Evolutionary conservation across 1,140 invertebrate genomes (phyloP).

Genomic region (Lepidostoma basale): DNA sequence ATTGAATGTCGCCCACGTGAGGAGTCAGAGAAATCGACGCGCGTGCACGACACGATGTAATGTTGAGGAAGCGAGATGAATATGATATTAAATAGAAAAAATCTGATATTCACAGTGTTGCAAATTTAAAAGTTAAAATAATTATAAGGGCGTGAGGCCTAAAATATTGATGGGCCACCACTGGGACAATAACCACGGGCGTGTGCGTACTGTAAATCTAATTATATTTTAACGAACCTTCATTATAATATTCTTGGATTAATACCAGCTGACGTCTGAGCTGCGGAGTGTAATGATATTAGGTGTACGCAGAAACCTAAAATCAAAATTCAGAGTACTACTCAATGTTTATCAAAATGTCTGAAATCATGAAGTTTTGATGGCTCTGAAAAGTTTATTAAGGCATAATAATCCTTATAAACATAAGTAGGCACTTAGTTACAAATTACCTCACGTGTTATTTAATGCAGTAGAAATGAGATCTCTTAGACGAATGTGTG

Average conservation of each 20-base stretch:
- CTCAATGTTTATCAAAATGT: background rate
- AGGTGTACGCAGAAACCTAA: background rate
- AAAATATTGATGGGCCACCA: background rate
- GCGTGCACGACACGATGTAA: too few relatives aligned
- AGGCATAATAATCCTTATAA: background rate
- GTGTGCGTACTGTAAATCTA: background rate
- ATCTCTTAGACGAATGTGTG: too few relatives aligned
- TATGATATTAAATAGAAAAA: too few relatives aligned
- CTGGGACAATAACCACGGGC: background rate
- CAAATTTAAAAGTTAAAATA: too few relatives aligned
- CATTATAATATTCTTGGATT: background rate
- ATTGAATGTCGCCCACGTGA: too few relatives aligned
- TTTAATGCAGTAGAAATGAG: too few relatives aligned
- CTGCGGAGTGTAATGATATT: background rate
- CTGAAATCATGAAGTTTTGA: background rate
- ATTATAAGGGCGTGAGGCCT: too few relatives aligned
- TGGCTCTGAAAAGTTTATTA: background rate
- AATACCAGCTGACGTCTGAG: background rate
- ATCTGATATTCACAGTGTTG: too few relatives aligned
- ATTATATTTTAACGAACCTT: background rate
- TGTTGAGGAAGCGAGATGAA: too few relatives aligned
- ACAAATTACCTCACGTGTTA: too few relatives aligned
- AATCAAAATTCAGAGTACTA: background rate
- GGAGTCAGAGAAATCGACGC: too few relatives aligned
- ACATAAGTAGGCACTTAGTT: background rate